These are phyloP conservation scores for Drosophila neocordata DNA, from an alignment of 1,140 invertebrate species.

Conservation along the genomic window DNA sequence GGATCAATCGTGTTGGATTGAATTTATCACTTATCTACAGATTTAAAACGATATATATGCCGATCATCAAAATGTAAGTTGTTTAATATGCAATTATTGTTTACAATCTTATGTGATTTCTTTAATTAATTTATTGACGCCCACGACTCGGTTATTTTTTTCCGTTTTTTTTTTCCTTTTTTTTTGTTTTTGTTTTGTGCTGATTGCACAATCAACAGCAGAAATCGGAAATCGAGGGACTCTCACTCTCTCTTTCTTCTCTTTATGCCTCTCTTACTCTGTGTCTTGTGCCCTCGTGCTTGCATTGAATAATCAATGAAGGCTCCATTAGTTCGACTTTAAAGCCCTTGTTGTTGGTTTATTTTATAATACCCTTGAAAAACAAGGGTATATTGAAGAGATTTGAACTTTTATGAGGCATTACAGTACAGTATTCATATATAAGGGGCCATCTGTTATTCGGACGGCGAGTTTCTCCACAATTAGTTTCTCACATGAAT, in stretches of 20 bases:
- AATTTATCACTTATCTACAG: background rate
- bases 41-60: background rate
- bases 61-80: slow-evolving; percentile 22
- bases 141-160: slow-evolving; percentile 46
- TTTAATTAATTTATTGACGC: slow-evolving; percentile 68
- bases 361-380: background rate
- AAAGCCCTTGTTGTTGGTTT: slow-evolving; percentile 33
- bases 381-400: background rate
- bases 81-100: slow-evolving; percentile 78
- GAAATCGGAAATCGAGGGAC: slow-evolving; percentile 37
- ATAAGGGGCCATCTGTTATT: too few species aligned
- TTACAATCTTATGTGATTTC: slow-evolving; percentile 24
- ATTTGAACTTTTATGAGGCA: background rate
- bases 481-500: too few species aligned
- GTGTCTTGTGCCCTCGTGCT: slow-evolving; percentile 51
- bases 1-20: background rate
- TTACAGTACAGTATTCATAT: background rate
- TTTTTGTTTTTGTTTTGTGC: background rate
- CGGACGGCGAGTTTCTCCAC: too few species aligned
- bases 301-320: slow-evolving; percentile 68
- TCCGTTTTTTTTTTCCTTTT: background rate
- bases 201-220: slow-evolving; percentile 70
- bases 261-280: slow-evolving; percentile 7
- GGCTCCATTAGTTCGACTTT: background rate
- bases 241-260: slow-evolving; percentile 39